Evolutionary conservation across 2,888 invertebrate species (phyloP), one percentile per base, ranked within the genome.

Genomic region (Sabellastarte sp.): DNA sequence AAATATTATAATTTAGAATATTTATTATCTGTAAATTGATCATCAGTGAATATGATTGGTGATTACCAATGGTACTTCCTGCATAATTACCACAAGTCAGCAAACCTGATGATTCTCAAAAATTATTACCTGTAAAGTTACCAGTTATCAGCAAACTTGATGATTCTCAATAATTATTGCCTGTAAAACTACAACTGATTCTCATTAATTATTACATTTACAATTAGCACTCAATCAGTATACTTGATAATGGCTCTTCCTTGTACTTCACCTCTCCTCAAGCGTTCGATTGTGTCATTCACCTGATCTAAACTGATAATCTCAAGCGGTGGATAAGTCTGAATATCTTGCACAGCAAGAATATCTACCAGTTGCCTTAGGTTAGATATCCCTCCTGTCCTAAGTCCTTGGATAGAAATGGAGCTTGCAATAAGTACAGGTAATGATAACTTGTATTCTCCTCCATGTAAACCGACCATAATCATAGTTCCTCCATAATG

Each of bases 401-500:
- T 29, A 26, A 65, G 29, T 1, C 64, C 66, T n/a, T 58, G 57
- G 4, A 66, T 10, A 15, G 53, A 29, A 28, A 66, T 33, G 15
- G 59, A 55, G 20, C 50, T 60, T 15, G 50, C 28, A 5, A 66
- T 50, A 50, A 64, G 26, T 30, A 31, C 15, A 4, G 58, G 55
- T 20, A 66, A 20, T n/a, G 61, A 50, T 15, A 64, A 50, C 24
- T 32, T 30, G 4, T 62, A 32, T 31, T 30, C 58, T n/a, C 64
- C 60, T 10, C 63, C 66, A 24, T 50, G 53, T 3, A 57, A 50
- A 5, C 66, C 66, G 10, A 66, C 55, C 10, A 28, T 30, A 15
- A 59, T 55, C 28, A 66, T 28, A 32, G 61, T 32, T 15, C 66
- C 66, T 5, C 66, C 66, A 20, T 61, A 51, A 51, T 66, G 60